Conservation (phyloP, 2,888 invertebrate genomes). For the Halictus ligatus region DNA sequence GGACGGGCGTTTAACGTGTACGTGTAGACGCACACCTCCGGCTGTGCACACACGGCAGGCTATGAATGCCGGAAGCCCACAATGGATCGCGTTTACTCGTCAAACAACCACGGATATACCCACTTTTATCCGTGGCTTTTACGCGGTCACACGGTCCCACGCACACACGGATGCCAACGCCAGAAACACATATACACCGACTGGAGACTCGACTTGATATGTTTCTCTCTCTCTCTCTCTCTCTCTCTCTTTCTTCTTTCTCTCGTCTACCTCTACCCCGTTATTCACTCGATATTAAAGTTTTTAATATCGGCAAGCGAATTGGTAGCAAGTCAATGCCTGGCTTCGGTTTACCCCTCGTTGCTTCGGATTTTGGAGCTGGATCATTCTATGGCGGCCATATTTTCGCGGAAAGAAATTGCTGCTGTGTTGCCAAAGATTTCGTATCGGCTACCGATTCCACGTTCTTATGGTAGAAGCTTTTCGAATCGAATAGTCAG, state of each 20-base stretch:
- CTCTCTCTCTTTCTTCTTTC: not conserved
- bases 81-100: conserved; percentile 70
- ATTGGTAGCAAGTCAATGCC: conserved; percentile 49
- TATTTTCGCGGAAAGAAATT: not conserved
- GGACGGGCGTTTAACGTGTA: not conserved
- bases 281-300: conserved; percentile 66
- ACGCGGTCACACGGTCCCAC: conserved; percentile 30
- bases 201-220: conserved; percentile 10
- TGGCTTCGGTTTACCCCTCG: not conserved
- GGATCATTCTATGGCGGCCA: not conserved
- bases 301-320: conserved; percentile 64
- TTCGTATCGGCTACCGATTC: not conserved
- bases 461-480: not conserved
- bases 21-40: not conserved
- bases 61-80: conserved; percentile 57
- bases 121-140: conserved; percentile 72
- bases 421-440: not conserved
- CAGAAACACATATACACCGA: not conserved
- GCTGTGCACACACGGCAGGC: conserved; percentile 19
- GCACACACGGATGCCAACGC: not conserved
- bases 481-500: not conserved
- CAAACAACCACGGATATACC: conserved; percentile 69
- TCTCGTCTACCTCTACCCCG: not conserved
- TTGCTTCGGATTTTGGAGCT: not conserved
- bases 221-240: conserved; percentile 1